Percentiles rank a stretch among this genome's conserved stretches.
phyloP scores from a whole-genome alignment of 2,888 invertebrate genomes.

The Baronia brevicornis region DNA sequence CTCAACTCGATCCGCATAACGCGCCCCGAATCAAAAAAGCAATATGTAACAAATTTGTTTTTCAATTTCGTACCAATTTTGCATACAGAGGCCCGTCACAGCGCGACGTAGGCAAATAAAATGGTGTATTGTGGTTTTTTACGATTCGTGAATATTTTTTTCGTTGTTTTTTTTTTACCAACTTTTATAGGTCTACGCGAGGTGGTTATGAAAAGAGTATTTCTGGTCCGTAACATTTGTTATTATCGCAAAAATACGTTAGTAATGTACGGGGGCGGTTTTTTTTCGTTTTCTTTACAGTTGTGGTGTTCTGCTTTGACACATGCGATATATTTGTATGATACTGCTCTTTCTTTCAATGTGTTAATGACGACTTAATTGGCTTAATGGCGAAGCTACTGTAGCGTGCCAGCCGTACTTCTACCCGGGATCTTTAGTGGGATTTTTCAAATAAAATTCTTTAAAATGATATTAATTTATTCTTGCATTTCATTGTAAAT shows the following conservation, averaged over 20 bases:
- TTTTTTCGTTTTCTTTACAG: conserved; percentile 25
- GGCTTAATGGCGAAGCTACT: no score
- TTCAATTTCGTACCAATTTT: conserved; percentile 75
- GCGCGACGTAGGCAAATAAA: conserved; percentile 56
- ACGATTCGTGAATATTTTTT: conserved; percentile 61
- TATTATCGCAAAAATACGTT: conserved; percentile 41
- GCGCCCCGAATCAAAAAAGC: conserved; percentile 56
- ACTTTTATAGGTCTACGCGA: conserved; percentile 47
- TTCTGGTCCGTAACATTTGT: conserved; percentile 31
- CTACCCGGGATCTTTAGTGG: no score
- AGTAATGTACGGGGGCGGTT: conserved; percentile 33
- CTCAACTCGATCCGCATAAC: conserved; percentile 25
- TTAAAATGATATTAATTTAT: no score
- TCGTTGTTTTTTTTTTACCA: conserved; percentile 41
- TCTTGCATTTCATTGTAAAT: no score
- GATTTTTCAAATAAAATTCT: no score
- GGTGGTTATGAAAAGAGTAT: conserved; percentile 60
- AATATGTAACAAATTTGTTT: conserved; percentile 76
- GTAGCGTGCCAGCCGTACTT: no score
- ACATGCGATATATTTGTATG: conserved; percentile 19
- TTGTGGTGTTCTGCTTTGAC: conserved; percentile 19
- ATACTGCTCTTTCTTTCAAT: conserved; percentile 3
- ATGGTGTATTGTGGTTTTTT: conserved; percentile 65
- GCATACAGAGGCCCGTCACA: conserved; percentile 55
- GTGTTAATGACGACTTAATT: no score